A percentile compares a stretch with the other conserved stretches of the same genome.
Evolutionary conservation across 1,140 invertebrate species (phyloP).

Genomic region (Listronotus oregonensis): DNA sequence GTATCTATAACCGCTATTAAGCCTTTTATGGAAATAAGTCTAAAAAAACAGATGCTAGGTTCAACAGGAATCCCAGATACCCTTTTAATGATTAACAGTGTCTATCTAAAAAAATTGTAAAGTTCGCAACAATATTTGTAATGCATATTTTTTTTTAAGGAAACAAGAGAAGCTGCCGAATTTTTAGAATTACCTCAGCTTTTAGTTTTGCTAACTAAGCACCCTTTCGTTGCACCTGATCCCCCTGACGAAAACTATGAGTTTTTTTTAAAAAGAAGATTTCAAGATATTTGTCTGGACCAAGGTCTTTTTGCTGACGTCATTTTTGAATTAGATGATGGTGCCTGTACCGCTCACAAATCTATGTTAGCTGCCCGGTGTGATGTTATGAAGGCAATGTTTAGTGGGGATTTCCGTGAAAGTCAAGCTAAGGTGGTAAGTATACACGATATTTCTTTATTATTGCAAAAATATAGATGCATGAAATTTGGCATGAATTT

Average conservation of each 20-base stretch:
- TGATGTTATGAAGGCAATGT: constrained; percentile 96
- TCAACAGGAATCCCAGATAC: not conserved
- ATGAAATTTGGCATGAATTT: too few relatives aligned
- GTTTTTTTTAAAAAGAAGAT: constrained; percentile 67
- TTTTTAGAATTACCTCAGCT: constrained; percentile 85
- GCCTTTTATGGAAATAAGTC: too few relatives aligned
- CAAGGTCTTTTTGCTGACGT: constrained; percentile 87
- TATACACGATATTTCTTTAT: too few relatives aligned
- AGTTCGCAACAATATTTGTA: too few relatives aligned
- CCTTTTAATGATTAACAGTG: not conserved
- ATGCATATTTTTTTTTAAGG: constrained; percentile 59
- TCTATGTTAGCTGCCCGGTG: constrained; percentile 87
- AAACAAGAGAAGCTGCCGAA: constrained; percentile 83
- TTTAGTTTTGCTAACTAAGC: constrained; percentile 73
- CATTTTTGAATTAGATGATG: constrained; percentile 90
- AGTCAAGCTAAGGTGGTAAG: constrained; percentile 88
- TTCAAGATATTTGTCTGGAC: constrained; percentile 76
- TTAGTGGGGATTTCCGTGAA: constrained; percentile 90
- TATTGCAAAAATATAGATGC: too few relatives aligned
- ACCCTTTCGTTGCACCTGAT: constrained; percentile 58
- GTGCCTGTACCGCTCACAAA: constrained; percentile 83
- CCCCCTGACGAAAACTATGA: constrained; percentile 69
- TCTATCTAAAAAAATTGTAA: too few relatives aligned
- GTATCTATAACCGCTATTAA: too few relatives aligned
- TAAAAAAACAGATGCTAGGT: not conserved